Base-by-base conservation (phyloP, 2,113 vertebrate genomes). In the Epinephelus cyanopodus region DNA sequence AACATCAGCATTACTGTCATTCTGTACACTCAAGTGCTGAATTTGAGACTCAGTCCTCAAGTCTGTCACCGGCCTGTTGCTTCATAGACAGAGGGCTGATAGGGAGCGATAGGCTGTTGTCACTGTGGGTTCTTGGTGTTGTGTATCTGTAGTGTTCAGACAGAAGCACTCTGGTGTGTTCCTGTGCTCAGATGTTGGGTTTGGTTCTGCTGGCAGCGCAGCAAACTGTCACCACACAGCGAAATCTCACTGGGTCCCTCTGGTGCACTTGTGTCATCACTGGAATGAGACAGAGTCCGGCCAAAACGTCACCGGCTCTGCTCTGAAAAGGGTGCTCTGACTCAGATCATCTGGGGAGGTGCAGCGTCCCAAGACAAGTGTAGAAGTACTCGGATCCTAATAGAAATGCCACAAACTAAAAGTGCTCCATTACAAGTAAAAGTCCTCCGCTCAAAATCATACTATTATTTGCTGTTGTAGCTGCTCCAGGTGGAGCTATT, bases 11-110 rank as follows among this genome's bases (percentile, higher is more conserved):
- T 72, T 12, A 2, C 70, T 57, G 58, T 80, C 69, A 29, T 53
- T 74, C 45, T 74, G 83, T 69, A 2, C 75, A 83, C 87, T 12
- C 53, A 37, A 33, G 81, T 86, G 81, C 88, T 84, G 88, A 86
- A 88, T 90, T 75, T 85, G 53, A 81, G 82, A 67, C 68, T 65
- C 21, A 2, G 77, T 15, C 53, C 70, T 85, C n/a, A 79, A 58
- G 78, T 88, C 77, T 81, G 86, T 74, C 83, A 73, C 74, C 2
- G 33, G 50, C 71, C 72, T 82, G 86, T 68, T 85, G 77, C 74
- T 71, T 69, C 42, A 5, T 2, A 42, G 39, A 29, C 50, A 1
- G 27, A 37, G 37, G 29, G 71, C 29, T 8, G 76, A 64, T 8
- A 3, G 71, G 54, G 66, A 53, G 45, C 6, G 57, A 25, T 11